Evolutionary conservation across 1,140 invertebrate genomes (phyloP), one percentile per base, ranked within the genome.

Genomic region (Atta texana): DNA sequence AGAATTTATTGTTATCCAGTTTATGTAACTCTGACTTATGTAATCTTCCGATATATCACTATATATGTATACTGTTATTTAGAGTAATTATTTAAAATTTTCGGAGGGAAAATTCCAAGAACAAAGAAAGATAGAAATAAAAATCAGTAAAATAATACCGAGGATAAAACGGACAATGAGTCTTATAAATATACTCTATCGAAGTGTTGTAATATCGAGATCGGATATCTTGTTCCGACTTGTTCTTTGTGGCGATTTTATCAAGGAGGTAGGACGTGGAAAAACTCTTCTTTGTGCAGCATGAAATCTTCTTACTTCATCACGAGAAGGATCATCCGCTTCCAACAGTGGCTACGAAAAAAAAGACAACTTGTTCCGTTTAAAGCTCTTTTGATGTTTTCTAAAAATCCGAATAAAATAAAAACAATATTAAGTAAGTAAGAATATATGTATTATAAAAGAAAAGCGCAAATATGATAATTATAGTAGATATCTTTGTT

Each of bases 141-240:
- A 82, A 82, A 49, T 59, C 24, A 39, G 24, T 24, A 12, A 24
- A 61, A 69, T 49, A 82, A 72, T 24, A 72, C 1, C 51, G 21
- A 82, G 7, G 12, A 39, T 39, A 55, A 55, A 81, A 81, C 31
- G 39, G 39, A 44, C 39, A 44, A 44, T 69, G n/a, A 1, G 49
- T 55, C 31, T 49, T 81, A 69, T 51, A 85, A 89, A 86, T 86
- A 59, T 89, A 89, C 72, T 89, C 61, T 71, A 69, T 74, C 55
- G 55, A 49, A 61, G 82, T 89, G 55, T 61, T n/a, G 77, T 77
- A 89, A 87, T 90, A 82, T 84, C 59, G 55, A 88, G 66, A 57
- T 68, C 72, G 72, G 31, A 85, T 85, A 90, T 88, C 69, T 31
- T 51, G 69, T 59, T 74, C 77, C 76, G 61, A 66, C 24, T 21